Percentiles rank a stretch among this genome's conserved stretches.
These are phyloP conservation scores for Scotopteryx bipunctaria DNA, from an alignment of 2,888 invertebrate species.

Conservation along the genomic window DNA sequence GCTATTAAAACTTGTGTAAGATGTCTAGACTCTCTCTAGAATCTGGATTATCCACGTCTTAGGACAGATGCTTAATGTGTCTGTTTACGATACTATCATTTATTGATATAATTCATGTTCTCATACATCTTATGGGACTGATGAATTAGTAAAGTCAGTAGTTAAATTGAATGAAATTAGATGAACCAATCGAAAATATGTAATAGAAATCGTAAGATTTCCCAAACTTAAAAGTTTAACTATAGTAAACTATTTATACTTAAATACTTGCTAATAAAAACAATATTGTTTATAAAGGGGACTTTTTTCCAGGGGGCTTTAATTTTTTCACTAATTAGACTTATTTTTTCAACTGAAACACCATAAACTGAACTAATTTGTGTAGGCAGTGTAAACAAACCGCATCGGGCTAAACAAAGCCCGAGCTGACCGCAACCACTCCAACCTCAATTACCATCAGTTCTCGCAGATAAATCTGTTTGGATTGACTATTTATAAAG, in stretches of 20 bases:
- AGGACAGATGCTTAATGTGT: neutral
- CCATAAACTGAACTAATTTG: constrained; percentile 10
- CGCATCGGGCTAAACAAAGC: constrained; percentile 17
- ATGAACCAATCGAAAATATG: too few species aligned
- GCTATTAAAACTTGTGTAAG: constrained; percentile 7
- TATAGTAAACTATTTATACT: too few species aligned
- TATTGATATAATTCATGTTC: neutral
- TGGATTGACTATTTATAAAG: constrained; percentile 31
- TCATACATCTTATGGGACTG: too few species aligned
- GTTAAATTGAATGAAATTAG: too few species aligned
- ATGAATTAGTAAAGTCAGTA: too few species aligned
- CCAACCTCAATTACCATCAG: constrained; percentile 31
- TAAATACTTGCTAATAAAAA: too few species aligned
- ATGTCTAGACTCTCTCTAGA: constrained; percentile 4
- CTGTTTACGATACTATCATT: neutral
- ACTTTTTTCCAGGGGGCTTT: too few species aligned
- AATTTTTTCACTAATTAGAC: too few species aligned
- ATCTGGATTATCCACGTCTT: neutral
- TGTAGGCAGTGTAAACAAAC: constrained; percentile 4
- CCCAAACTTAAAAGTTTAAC: too few species aligned
- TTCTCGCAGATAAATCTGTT: constrained; percentile 32
- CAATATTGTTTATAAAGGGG: too few species aligned
- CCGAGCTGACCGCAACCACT: constrained; percentile 12
- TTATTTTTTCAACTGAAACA: neutral
- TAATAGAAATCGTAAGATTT: too few species aligned